These are phyloP conservation scores for Oncorhynchus kisutch DNA, from an alignment of 2,113 vertebrate species.

Conservation along the genomic window DNA sequence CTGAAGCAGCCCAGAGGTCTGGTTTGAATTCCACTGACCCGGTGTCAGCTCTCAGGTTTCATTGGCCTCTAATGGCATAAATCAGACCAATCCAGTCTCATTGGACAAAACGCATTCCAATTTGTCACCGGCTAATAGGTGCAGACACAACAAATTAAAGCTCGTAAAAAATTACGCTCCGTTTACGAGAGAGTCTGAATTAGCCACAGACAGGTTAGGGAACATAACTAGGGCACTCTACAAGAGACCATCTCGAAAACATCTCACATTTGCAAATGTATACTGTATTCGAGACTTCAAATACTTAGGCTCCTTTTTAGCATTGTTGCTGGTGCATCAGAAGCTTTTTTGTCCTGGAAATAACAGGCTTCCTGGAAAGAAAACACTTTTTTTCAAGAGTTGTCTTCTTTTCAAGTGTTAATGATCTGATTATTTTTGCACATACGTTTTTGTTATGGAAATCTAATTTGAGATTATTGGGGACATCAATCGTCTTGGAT, in stretches of 20 bases:
- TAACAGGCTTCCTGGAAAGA: background rate
- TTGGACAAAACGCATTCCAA: constrained; percentile 20
- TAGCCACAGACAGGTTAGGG: constrained; percentile 39
- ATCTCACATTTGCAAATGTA: constrained; percentile 8
- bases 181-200: constrained; percentile 26
- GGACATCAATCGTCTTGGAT: constrained; percentile 44
- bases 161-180: constrained; percentile 24
- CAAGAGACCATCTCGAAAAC: background rate
- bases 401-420: constrained; percentile 40
- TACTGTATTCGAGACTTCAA: constrained; percentile 41
- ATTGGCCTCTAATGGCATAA: constrained; percentile 34
- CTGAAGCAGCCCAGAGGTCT: background rate
- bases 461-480: constrained; percentile 34
- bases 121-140: constrained; percentile 39
- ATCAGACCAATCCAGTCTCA: constrained; percentile 26
- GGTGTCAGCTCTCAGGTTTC: background rate
- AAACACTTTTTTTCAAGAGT: constrained; percentile 16
- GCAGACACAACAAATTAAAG: constrained; percentile 49
- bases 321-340: constrained; percentile 36
- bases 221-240: constrained; percentile 3
- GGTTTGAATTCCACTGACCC: constrained; percentile 10
- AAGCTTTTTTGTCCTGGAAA: constrained; percentile 33
- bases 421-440: constrained; percentile 33
- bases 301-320: constrained; percentile 38
- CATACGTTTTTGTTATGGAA: constrained; percentile 17